Conservation (phyloP, 2,113 vertebrate genomes). For the Ageneiosus marmoratus region DNA sequence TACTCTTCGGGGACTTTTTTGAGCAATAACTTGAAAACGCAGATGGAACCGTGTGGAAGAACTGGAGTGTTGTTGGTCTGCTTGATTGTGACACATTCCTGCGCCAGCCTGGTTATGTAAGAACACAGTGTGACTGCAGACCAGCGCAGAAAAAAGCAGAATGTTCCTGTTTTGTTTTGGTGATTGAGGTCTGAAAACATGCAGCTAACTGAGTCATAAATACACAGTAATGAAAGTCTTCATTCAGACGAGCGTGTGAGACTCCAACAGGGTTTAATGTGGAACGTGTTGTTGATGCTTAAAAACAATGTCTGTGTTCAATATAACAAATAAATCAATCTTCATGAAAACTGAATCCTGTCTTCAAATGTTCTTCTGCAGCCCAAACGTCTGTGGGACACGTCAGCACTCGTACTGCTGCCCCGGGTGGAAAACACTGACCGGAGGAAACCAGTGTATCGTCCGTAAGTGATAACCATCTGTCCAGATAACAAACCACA, state of each 20-base stretch:
- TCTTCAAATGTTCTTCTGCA: slow-evolving; percentile 57
- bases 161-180: not conserved
- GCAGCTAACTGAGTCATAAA: not conserved
- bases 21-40: not conserved
- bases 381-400: slow-evolving; percentile 96
- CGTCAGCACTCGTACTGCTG: slow-evolving; percentile 95
- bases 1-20: not conserved
- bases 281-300: not conserved
- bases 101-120: not conserved
- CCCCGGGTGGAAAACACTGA: slow-evolving; percentile 97
- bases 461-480: slow-evolving; percentile 90
- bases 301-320: not conserved
- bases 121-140: slow-evolving; percentile 10
- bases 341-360: not conserved
- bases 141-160: too few species aligned
- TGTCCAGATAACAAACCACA: not conserved
- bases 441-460: slow-evolving; percentile 98
- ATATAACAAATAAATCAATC: not conserved
- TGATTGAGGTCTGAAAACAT: not conserved
- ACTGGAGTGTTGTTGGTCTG: not conserved
- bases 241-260: not conserved
- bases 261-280: not conserved
- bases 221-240: not conserved
- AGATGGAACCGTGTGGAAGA: not conserved
- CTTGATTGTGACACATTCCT: not conserved